Evolutionary conservation across 2,888 invertebrate species (phyloP), one percentile per base, ranked within the genome.

Genomic region (Pycnomerus fuliginosus): DNA sequence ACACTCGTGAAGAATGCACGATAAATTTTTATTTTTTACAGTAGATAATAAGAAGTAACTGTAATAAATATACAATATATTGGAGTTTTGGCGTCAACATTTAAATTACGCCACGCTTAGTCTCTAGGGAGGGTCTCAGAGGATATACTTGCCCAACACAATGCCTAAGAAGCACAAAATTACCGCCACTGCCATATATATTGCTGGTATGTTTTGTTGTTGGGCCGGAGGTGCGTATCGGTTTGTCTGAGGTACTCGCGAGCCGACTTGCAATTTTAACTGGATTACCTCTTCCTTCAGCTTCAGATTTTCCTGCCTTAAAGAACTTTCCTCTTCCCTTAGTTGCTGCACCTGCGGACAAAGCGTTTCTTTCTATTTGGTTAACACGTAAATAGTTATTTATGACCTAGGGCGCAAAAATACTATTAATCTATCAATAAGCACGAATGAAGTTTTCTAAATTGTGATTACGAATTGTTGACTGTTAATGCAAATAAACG

Each of bases 271-370:
- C 66, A 65, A 75, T 64, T 80, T 80, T 67, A 83, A 68, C 61
- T 80, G 80, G 58, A 83, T 69, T 60, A 85, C 56, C 72, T 85
- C 83, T 70, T 85, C 85, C 80, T 87, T 91, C 68, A 94, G 79
- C 73, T 83, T 82, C 61, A 89, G 76, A 77, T 90, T 90, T 74
- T 94, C 93, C 75, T 88, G 86, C 74, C 87, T 81, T 71, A 93
- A 76, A 69, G 79, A 79, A 72, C 82, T 84, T 67, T 88, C 85
- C 63, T 87, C 85, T 70, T 88, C 87, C 67, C 86, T 80, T 66
- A 91, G 77, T 70, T 81, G 80, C 69, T 81, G 83, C 35, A 90
- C 80, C 77, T 91, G 40, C 34, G 50, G 34, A 44, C 16, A 43
- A 2, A 28, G 13, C 3, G n/a, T n/a, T n/a, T n/a, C n/a, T n/a